Conservation (phyloP, 2,113 vertebrate genomes). For the Ophthalmolycus amberensis region DNA sequence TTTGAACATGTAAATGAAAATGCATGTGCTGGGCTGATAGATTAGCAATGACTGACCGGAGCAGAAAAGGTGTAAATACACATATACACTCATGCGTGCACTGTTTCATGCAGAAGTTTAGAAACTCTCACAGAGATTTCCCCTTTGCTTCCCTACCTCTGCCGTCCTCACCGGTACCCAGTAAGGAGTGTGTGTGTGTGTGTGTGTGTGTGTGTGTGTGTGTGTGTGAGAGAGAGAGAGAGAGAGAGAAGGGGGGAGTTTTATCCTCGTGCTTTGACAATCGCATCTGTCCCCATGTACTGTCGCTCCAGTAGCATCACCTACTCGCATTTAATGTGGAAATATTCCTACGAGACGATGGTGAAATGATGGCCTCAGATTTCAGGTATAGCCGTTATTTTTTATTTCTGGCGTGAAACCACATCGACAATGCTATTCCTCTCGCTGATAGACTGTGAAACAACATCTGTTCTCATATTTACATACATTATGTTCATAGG, state of each 20-base stretch:
- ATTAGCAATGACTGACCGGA: slow-evolving; percentile 14
- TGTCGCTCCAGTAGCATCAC: slow-evolving; percentile 51
- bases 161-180: slow-evolving; percentile 43
- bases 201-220: not conserved
- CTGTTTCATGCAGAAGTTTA: slow-evolving; percentile 28
- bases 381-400: not conserved
- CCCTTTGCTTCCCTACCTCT: slow-evolving; percentile 27
- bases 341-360: slow-evolving; percentile 84
- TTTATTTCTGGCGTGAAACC: not conserved
- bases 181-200: not conserved
- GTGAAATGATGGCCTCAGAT: slow-evolving; percentile 56
- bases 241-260: not conserved
- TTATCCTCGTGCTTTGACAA: slow-evolving; percentile 18
- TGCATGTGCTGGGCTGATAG: not conserved
- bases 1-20: slow-evolving; percentile 18
- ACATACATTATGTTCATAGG: not conserved
- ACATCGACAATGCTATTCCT: slow-evolving; percentile 1
- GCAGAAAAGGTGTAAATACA: not conserved
- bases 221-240: not conserved
- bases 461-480: slow-evolving; percentile 33
- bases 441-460: slow-evolving; percentile 5
- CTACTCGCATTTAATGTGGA: slow-evolving; percentile 82
- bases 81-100: not conserved
- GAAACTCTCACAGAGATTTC: slow-evolving; percentile 24
- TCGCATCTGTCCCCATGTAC: slow-evolving; percentile 34